A percentile compares a stretch with the other conserved stretches of the same genome.
Conservation (phyloP, 2,888 invertebrate species). For the Lepas anatifera region DNA sequence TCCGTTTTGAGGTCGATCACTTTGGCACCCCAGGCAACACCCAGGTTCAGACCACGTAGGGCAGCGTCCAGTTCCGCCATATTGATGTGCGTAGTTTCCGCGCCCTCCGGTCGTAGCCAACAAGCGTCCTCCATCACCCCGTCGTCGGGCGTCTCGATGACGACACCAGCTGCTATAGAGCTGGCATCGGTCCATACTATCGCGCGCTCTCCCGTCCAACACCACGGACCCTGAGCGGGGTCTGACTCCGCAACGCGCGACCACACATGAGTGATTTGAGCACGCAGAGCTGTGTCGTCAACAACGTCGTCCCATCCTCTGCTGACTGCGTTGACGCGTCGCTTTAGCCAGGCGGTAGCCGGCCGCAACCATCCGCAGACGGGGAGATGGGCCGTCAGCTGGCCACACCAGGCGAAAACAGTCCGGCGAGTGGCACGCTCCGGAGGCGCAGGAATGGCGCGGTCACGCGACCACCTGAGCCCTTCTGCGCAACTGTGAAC, state of each 20-base stretch:
- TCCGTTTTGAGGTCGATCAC: too few species aligned
- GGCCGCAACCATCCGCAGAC: slow-evolving; percentile 11
- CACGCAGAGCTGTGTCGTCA: not conserved
- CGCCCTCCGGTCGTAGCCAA: too few species aligned
- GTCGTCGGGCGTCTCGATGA: too few species aligned
- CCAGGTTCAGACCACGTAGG: too few species aligned
- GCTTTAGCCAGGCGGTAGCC: slow-evolving; percentile 12
- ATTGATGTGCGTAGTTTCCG: too few species aligned
- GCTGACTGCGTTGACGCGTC: not conserved
- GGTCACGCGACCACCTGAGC: slow-evolving; percentile 8
- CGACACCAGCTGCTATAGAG: too few species aligned
- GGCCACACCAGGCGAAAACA: slow-evolving; percentile 12
- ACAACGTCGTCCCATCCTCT: slow-evolving; percentile 2
- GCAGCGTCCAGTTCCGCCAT: too few species aligned
- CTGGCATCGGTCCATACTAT: slow-evolving; percentile 7
- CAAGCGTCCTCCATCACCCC: too few species aligned
- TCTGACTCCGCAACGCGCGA: not conserved
- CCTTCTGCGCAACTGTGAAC: not conserved
- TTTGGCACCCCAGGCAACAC: too few species aligned
- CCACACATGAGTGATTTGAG: not conserved
- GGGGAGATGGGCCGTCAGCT: slow-evolving; percentile 5
- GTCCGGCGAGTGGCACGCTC: not conserved
- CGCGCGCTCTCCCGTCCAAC: not conserved
- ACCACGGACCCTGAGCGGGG: slow-evolving; percentile 9
- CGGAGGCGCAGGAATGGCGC: not conserved